phyloP scores from a whole-genome alignment of 2,113 vertebrate genomes.

The Pseudopipra pipra region DNA sequence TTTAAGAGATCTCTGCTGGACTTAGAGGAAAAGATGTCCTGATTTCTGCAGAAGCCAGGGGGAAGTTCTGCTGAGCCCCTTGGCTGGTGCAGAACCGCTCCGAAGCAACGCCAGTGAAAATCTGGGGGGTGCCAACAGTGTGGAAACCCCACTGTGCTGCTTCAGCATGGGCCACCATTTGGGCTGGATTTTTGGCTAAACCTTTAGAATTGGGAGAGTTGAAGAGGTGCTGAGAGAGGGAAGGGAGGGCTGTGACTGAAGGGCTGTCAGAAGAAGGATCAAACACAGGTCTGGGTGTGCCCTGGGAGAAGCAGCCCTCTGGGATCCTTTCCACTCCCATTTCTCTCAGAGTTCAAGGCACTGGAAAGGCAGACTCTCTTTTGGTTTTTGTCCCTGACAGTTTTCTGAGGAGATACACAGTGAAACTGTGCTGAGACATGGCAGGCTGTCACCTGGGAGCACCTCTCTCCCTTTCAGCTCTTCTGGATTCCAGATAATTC shows the following conservation, averaged over 20 bases:
- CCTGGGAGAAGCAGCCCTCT: background rate
- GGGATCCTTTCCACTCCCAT: background rate
- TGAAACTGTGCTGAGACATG: background rate
- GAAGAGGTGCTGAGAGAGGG: background rate
- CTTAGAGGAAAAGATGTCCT: background rate
- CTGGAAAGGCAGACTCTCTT: background rate
- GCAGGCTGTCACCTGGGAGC: background rate
- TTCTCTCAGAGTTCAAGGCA: background rate
- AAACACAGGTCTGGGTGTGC: background rate
- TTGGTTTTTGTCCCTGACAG: background rate
- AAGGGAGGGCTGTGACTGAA: background rate
- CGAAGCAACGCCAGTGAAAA: fast-evolving
- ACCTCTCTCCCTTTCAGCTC: background rate
- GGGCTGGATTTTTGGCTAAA: background rate
- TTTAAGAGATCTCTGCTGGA: background rate
- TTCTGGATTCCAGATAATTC: background rate
- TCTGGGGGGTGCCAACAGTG: background rate
- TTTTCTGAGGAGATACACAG: background rate
- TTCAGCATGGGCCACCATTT: background rate
- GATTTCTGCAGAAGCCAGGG: background rate
- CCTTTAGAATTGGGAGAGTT: background rate
- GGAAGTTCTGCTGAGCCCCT: background rate
- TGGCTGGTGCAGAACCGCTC: background rate
- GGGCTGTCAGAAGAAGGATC: background rate
- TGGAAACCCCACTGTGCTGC: background rate